A percentile compares a stretch with the other conserved stretches of the same genome.
Conservation (phyloP, 2,888 invertebrate genomes). For the Odontocerum albicorne region DNA sequence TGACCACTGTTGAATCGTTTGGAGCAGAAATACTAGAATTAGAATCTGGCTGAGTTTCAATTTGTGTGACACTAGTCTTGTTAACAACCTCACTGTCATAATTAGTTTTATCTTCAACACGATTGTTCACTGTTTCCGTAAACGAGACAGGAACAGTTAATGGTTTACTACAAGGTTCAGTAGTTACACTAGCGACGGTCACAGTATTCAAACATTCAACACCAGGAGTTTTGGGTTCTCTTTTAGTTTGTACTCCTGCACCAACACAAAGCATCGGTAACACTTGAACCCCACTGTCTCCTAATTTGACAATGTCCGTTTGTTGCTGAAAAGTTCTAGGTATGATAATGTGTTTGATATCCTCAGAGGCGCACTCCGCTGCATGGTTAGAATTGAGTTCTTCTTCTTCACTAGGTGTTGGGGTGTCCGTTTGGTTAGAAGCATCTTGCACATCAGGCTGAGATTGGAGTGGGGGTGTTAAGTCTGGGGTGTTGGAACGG, state of each 20-base stretch:
- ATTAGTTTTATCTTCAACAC: not conserved
- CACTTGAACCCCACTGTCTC: constrained; percentile 23
- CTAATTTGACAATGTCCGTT: constrained; percentile 10
- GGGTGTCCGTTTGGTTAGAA: constrained; percentile 81
- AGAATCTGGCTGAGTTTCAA: constrained; percentile 37
- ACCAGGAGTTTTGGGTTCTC: constrained; percentile 23
- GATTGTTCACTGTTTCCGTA: constrained; percentile 2
- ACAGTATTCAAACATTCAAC: constrained; percentile 6
- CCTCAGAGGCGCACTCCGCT: constrained; percentile 17
- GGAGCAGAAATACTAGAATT: not conserved
- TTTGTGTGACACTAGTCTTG: constrained; percentile 20
- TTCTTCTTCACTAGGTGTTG: constrained; percentile 68
- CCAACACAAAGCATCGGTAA: constrained; percentile 15
- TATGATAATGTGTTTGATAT: constrained; percentile 21
- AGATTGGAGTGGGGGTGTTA: constrained; percentile 46
- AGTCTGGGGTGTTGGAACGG: constrained; percentile 51
- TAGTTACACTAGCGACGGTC: not conserved
- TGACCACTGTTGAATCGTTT: not conserved
- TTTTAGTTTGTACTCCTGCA: constrained; percentile 23
- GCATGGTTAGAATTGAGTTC: constrained; percentile 21
- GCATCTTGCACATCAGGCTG: constrained; percentile 74
- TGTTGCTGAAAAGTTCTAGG: constrained; percentile 11
- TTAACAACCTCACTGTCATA: not conserved
- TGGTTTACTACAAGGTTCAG: constrained; percentile 1
- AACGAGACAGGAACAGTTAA: not conserved